Base-by-base conservation (phyloP, 1,140 invertebrate genomes). In the Formica selysi region DNA sequence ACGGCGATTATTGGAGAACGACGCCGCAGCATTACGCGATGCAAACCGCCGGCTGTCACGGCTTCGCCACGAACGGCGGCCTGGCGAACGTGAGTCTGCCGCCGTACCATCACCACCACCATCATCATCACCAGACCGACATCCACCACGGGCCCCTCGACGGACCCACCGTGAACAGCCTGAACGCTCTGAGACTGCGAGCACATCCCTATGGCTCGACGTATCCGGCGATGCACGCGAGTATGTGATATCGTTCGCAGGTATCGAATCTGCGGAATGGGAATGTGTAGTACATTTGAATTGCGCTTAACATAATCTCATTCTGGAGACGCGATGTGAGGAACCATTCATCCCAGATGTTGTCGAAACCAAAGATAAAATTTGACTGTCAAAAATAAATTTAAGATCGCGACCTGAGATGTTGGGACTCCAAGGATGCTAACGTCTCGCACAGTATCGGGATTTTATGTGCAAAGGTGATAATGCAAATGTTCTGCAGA, bases 161-260 rank as follows among this genome's bases (percentile, higher is more conserved):
- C 4, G 85, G 92, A 7, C 70, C 93, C 3, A 81, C 94, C 59
- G 91, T 95, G 65, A 94, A 93, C 73, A 76, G 93, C 22, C 87
- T 95, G 0, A 94, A 91, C 70, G 92, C 93, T 0, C 78, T 95
- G 7, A 92, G 94, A 88, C 91, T 95, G 19, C 86, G 94, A 70
- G 90, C 92, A 22, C 94, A 95, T 87, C 94, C 94, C 2, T 95
- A 95, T 44, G 91, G 94, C 6, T 64, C 94, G 10, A 83, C 94
- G 22, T 95, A 95, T 65, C 92, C 94, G 0, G 93, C 94, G 0
- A 95, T 95, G 94, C 95, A 95, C 79, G 94, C 94, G 62, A 95
- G 94, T 76, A 95, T 95, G 94, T 95, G 93, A 95, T 87, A 70
- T 13, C 6, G 3, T 67, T 19, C n/a, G 1, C 10, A n/a, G 0